Evolutionary conservation across 1,140 invertebrate genomes (phyloP).

Genomic region (Mactra quadrangularis): DNA sequence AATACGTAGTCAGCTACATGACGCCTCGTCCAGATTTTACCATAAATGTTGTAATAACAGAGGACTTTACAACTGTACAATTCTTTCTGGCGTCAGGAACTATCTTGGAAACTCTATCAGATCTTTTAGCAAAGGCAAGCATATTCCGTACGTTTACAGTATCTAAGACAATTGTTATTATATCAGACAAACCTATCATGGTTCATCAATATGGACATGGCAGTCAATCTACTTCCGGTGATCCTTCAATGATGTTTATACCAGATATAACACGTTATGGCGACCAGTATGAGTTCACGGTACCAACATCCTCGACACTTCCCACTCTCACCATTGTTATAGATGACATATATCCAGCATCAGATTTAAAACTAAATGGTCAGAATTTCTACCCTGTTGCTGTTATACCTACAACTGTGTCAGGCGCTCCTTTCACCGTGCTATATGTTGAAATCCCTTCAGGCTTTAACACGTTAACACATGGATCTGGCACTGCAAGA

Average conservation of each 20-base stretch:
- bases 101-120: neutral
- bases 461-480: too few relatives aligned
- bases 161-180: neutral
- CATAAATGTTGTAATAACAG: neutral
- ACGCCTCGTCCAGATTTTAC: conserved; percentile 13
- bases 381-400: neutral
- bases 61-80: neutral
- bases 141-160: conserved; percentile 6
- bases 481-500: too few relatives aligned
- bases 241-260: conserved; percentile 23
- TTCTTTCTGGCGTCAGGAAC: neutral
- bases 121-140: neutral
- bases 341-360: neutral
- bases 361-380: neutral
- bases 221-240: neutral
- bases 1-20: conserved; percentile 11
- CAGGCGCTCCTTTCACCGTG: too few relatives aligned
- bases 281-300: conserved; percentile 1
- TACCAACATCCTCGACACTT: neutral
- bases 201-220: conserved; percentile 18
- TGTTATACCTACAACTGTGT: neutral
- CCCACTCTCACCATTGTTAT: neutral
- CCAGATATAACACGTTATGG: neutral
- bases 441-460: too few relatives aligned
- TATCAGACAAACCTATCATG: neutral